These are phyloP conservation scores for Colossoma macropomum DNA, from an alignment of 2,113 vertebrate species.

Conservation along the genomic window DNA sequence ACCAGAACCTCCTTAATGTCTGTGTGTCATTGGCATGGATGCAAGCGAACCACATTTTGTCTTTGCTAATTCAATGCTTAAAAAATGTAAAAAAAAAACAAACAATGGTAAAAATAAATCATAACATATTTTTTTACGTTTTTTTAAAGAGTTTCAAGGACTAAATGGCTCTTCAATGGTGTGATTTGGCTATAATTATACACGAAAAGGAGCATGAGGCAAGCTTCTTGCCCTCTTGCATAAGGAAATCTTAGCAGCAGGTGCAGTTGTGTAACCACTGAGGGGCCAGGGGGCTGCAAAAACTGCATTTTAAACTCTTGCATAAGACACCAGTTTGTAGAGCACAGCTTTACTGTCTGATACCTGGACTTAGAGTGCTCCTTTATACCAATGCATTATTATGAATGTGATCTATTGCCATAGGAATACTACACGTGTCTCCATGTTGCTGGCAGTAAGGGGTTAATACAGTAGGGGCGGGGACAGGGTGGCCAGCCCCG, in stretches of 20 bases:
- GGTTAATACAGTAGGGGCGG: conserved; percentile 57
- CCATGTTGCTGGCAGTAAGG: conserved; percentile 43
- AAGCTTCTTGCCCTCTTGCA: conserved; percentile 42
- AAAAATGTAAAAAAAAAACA: too few species aligned
- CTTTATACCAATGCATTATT: too few species aligned
- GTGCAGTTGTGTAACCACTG: conserved; percentile 64
- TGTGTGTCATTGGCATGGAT: too few species aligned
- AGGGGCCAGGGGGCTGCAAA: neutral
- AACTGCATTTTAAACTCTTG: neutral
- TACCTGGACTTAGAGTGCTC: neutral
- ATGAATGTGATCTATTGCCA: neutral
- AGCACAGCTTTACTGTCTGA: neutral
- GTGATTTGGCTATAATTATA: too few species aligned
- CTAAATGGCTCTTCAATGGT: too few species aligned
- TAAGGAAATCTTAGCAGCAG: conserved; percentile 61
- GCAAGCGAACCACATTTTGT: too few species aligned
- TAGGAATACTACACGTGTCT: neutral
- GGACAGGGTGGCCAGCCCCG: conserved; percentile 46
- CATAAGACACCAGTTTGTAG: neutral
- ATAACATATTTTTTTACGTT: too few species aligned
- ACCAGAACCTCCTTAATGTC: too few species aligned
- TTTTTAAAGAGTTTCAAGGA: too few species aligned
- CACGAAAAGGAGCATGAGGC: neutral
- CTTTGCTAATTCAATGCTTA: too few species aligned
- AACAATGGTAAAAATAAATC: too few species aligned